Evolutionary conservation across 2,888 invertebrate genomes (phyloP).

Genomic region (Pollenia labialis): DNA sequence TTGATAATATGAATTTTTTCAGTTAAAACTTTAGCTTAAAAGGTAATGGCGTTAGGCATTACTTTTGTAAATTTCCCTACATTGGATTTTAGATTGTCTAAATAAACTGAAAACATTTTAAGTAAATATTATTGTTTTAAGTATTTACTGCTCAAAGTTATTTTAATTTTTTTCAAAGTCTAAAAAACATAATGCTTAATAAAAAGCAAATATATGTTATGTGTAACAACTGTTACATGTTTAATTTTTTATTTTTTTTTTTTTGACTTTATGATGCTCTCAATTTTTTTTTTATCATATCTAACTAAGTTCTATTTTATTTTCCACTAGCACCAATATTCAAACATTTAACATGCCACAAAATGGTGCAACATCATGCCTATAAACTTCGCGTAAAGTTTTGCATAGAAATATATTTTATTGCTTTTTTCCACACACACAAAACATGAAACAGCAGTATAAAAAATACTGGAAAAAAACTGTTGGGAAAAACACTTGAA

Average conservation of each 20-base stretch:
- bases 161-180: no score
- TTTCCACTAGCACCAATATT: constrained; percentile 24
- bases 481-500: constrained; percentile 35
- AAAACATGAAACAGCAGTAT: background rate
- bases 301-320: constrained; percentile 18
- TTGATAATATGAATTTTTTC: no score
- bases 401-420: constrained; percentile 58
- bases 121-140: no score
- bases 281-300: background rate
- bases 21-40: no score
- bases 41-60: no score
- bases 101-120: no score
- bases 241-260: background rate
- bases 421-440: constrained; percentile 35
- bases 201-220: constrained; percentile 36
- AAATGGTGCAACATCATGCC: constrained; percentile 63
- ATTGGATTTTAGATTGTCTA: no score
- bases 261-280: background rate
- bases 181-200: background rate
- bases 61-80: no score
- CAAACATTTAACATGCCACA: constrained; percentile 56
- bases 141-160: no score
- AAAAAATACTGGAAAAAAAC: constrained; percentile 25
- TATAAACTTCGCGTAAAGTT: constrained; percentile 60
- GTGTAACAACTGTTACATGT: constrained; percentile 52